Percentiles rank a stretch among this genome's conserved stretches.
These are phyloP conservation scores for Subacronicta megacephala DNA, from an alignment of 2,888 invertebrate genomes.

Conservation along the genomic window DNA sequence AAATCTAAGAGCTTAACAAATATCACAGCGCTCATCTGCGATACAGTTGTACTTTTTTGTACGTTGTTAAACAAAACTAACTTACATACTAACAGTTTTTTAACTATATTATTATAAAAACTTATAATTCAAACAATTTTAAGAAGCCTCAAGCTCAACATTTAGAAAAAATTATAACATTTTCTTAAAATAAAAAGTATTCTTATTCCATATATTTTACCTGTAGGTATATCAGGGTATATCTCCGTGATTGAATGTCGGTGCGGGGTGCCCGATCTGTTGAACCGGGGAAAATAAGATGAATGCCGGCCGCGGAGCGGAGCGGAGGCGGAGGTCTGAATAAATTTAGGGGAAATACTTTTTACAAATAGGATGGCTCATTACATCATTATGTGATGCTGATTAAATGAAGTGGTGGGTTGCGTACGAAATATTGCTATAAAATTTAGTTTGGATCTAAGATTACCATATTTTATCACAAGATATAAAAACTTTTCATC, in stretches of 20 bases:
- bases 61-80: too few relatives aligned
- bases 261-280: conserved; percentile 13
- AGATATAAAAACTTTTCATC: too few relatives aligned
- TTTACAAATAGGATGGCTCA: conserved; percentile 47
- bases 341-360: conserved; percentile 50
- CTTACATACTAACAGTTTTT: too few relatives aligned
- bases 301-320: conserved; percentile 38
- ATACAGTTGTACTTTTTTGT: too few relatives aligned
- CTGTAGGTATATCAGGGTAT: conserved; percentile 23
- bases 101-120: too few relatives aligned
- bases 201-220: conserved; percentile 21
- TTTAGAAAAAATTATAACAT: not conserved
- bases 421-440: conserved; percentile 16
- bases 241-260: conserved; percentile 49
- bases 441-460: too few relatives aligned
- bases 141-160: too few relatives aligned
- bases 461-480: too few relatives aligned
- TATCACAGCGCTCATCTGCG: too few relatives aligned
- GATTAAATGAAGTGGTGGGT: conserved; percentile 31
- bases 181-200: not conserved
- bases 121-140: too few relatives aligned
- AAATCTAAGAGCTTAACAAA: too few relatives aligned
- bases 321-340: conserved; percentile 39
- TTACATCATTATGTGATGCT: conserved; percentile 46
- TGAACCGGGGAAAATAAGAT: conserved; percentile 51